A percentile compares a stretch with the other conserved stretches of the same genome.
Evolutionary conservation across 2,888 invertebrate species (phyloP).

Genomic region (Embidobia sp.): DNA sequence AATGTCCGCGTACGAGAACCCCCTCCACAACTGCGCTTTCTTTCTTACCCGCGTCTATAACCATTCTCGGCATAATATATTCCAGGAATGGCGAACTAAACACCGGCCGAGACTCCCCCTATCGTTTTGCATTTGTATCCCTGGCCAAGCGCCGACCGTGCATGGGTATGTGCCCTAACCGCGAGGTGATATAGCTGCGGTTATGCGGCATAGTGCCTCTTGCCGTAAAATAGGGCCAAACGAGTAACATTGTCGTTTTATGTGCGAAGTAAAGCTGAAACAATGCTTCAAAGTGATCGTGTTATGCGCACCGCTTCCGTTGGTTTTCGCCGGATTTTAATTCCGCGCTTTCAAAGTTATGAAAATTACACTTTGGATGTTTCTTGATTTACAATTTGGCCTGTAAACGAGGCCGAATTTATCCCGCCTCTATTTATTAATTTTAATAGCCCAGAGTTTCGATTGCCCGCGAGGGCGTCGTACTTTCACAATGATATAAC

Average conservation of each 20-base stretch:
- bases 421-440: conserved; percentile 11
- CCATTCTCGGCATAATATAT: conserved; percentile 67
- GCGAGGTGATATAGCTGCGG: conserved; percentile 71
- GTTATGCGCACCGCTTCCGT: conserved; percentile 36
- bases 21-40: conserved; percentile 25
- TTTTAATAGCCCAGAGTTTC: conserved; percentile 10
- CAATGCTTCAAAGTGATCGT: conserved; percentile 52
- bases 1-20: conserved; percentile 39
- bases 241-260: conserved; percentile 67
- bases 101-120: conserved; percentile 48
- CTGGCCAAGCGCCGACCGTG: conserved; percentile 37
- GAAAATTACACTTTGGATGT: conserved; percentile 32
- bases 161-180: conserved; percentile 67
- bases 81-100: conserved; percentile 68
- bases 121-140: conserved; percentile 34
- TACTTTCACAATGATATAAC: too few species aligned
- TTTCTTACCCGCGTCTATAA: conserved; percentile 40
- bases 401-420: conserved; percentile 11
- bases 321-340: conserved; percentile 46
- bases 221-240: conserved; percentile 66
- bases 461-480: too few species aligned
- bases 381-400: conserved; percentile 29
- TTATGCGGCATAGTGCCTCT: conserved; percentile 69
- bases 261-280: conserved; percentile 54
- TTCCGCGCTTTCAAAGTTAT: conserved; percentile 37